Evolutionary conservation across 2,113 vertebrate genomes (phyloP), one percentile per base, ranked within the genome.

Genomic region (Monarcha castaneiventris): DNA sequence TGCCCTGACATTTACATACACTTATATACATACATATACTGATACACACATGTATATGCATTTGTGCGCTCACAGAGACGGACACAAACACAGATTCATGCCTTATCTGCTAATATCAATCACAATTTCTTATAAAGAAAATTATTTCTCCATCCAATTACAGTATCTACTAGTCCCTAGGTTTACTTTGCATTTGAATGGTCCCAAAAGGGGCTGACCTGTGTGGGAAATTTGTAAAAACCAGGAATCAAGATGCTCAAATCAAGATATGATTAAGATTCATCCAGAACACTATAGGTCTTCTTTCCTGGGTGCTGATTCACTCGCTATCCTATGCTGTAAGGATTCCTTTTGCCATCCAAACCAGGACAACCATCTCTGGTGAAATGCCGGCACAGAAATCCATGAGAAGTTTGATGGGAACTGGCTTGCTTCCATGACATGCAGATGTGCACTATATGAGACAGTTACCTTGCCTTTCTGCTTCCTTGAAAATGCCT

Each of bases 241-340:
- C 41, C 27, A 61, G 22, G 71, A 83, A 72, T 68, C 41, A 55
- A 75, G 35, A 35, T 64, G 43, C 13, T 79, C 48, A 67, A n/a
- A 78, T 41, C 16, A 54, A 80, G 33, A 46, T 32, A 22, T 12
- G 43, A 32, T 77, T 74, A 61, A 87, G 58, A 71, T 71, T 67
- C 10, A 64, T 23, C 30, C 66, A 48, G 76, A 77, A 48, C 22
- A 14, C 49, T 43, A 4, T 6, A 8, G 15, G 2, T 76, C 15
- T 63, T 88, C 61, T 82, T 85, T 29, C n/a, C n/a, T 44, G 35
- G 27, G 71, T 77, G 56, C 55, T 68, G 48, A 18, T 17, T 83
- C 26, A 9, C 29, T 49, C 0, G 0, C 5, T 35, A 0, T 10
- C 33, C 62, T 46, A 6, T 23, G 30, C 54, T 56, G 9, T 15